Evolutionary conservation across 2,797 vertebrate genomes (phyloP).

Genomic region (Scarus forsteni): DNA sequence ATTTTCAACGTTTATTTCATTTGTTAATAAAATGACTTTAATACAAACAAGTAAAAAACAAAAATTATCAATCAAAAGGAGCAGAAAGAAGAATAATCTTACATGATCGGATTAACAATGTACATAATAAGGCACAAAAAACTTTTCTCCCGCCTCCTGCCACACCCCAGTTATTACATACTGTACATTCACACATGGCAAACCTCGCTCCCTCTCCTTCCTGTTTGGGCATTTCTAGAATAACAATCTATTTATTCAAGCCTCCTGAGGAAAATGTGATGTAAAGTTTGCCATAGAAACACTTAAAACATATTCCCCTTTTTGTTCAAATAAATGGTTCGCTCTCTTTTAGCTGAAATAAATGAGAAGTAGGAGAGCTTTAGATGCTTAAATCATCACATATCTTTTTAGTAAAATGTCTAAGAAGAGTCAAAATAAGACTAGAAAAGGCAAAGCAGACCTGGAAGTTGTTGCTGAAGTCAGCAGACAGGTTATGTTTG

Average conservation of each 20-base stretch:
- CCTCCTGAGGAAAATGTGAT: slow-evolving; percentile 32
- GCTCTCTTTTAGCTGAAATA: background rate
- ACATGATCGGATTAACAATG: no score
- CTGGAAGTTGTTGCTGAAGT: background rate
- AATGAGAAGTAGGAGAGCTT: slow-evolving; percentile 1
- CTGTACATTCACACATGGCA: slow-evolving; percentile 31
- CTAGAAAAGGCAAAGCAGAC: background rate
- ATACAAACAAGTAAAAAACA: no score
- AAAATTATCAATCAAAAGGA: no score
- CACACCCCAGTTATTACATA: slow-evolving; percentile 60
- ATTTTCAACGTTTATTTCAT: no score
- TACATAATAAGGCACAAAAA: no score
- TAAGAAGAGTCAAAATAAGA: background rate
- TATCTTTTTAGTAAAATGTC: no score
- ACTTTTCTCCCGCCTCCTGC: slow-evolving; percentile 38
- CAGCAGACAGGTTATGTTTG: background rate
- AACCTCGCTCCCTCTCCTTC: slow-evolving; percentile 15
- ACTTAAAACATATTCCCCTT: slow-evolving; percentile 3
- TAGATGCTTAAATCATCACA: background rate
- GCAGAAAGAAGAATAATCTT: no score
- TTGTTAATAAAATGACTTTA: no score
- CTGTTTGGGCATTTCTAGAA: slow-evolving; percentile 41
- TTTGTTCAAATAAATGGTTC: background rate
- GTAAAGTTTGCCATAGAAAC: background rate
- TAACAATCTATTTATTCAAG: slow-evolving; percentile 7